phyloP scores from a whole-genome alignment of 2,113 vertebrate species.

The Prietella phreatophila region DNA sequence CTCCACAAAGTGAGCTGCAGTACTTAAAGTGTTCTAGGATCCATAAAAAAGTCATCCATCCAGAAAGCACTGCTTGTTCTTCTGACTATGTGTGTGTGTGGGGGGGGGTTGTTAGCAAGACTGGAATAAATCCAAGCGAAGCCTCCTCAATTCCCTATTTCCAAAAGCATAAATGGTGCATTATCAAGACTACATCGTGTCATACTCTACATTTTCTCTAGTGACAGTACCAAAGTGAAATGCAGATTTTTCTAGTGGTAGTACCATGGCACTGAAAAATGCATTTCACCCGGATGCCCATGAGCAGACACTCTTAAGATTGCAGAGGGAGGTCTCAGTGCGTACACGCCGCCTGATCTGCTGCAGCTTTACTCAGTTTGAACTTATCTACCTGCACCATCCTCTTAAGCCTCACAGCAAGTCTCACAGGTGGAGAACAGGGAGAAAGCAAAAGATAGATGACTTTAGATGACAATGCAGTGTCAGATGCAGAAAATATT shows the following conservation, averaged over 20 bases:
- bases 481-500: neutral
- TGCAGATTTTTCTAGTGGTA: slow-evolving; percentile 31
- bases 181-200: slow-evolving; percentile 15
- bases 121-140: slow-evolving; percentile 17
- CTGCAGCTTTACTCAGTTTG: slow-evolving; percentile 34
- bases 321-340: slow-evolving; percentile 57
- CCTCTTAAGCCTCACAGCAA: neutral
- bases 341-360: slow-evolving; percentile 20
- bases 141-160: neutral
- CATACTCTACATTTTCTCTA: slow-evolving; percentile 21
- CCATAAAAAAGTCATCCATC: slow-evolving; percentile 15
- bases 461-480: neutral
- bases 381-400: slow-evolving; percentile 20
- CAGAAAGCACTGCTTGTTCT: neutral
- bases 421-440: neutral
- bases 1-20: neutral
- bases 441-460: neutral
- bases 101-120: neutral
- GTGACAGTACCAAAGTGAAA: slow-evolving; percentile 33
- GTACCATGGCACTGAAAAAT: slow-evolving; percentile 17
- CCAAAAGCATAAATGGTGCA: slow-evolving; percentile 11
- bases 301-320: slow-evolving; percentile 70
- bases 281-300: slow-evolving; percentile 53
- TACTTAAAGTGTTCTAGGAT: slow-evolving; percentile 9
- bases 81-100: too few relatives aligned